Evolutionary conservation across 2,113 vertebrate species (phyloP), one percentile per base, ranked within the genome.

Genomic region (Thunnus thynnus): DNA sequence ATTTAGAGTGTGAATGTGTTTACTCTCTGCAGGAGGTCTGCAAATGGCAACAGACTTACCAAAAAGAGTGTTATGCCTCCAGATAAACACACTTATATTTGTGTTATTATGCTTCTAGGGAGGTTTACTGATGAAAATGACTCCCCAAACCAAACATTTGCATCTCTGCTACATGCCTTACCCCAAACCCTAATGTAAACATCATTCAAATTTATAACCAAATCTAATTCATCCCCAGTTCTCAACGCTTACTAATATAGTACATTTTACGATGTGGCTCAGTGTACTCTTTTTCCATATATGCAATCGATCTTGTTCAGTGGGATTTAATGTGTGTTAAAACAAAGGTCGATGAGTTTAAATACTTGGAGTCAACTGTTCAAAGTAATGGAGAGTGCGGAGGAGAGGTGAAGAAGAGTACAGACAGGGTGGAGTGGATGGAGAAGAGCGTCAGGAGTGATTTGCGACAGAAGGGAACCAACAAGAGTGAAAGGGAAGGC

Each of bases 1-100:
- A 76, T 82, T 74, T 86, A 2, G n/a, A 65, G 72, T 17, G 57
- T 65, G 50, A 80, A 72, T n/a, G 20, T 68, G 64, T 80, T 84
- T 76, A 65, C 27, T 74, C 69, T 73, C 65, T 80, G 66, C 67
- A 72, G 67, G 76, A 48, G 51, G 36, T 73, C 74, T 73, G 60
- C 63, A 55, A 82, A 80, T 70, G 22, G 56, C 48, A 71, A 54
- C 44, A 81, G 30, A 66, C 27, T 65, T 5, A 68, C 5, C 0
- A 8, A 63, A 67, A 55, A 36, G 3, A 60, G 44, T 44, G n/a
- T 32, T 22, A 72, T 55, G 52, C 41, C 27, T 27, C 10, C 25
- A 80, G 2, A 63, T 71, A 69, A 55, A 85, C 67, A 77, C 20
- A 20, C 13, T 71, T 10, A 72, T 22, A 76, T 18, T 60, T 80